Percentiles rank a stretch among this genome's conserved stretches.
phyloP scores from a whole-genome alignment of 2,797 vertebrate genomes.

The Phataginus tetradactyla region DNA sequence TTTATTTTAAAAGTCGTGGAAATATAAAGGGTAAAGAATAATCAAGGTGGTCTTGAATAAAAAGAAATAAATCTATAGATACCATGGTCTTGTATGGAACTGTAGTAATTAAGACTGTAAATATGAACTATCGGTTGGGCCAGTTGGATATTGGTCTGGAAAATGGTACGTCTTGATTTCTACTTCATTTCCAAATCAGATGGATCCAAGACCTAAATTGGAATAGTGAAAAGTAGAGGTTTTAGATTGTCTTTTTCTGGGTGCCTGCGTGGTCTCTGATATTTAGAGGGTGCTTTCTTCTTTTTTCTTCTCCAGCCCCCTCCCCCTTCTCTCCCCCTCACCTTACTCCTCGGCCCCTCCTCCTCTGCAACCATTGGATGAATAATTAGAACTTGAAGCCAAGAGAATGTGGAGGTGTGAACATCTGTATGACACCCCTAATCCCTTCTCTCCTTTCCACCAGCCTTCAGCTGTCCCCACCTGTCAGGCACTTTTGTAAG shows the following conservation, averaged over 20 bases:
- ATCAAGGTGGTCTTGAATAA: background rate
- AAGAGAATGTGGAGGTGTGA: background rate
- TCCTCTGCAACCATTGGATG: background rate
- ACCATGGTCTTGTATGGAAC: background rate
- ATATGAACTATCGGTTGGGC: background rate
- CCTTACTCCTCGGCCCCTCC: rapidly evolving
- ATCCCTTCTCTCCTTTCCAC: background rate
- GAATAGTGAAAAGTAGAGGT: background rate
- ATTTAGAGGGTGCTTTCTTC: background rate
- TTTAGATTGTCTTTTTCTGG: background rate
- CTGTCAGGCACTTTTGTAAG: background rate
- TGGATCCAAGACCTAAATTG: background rate
- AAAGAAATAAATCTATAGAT: background rate
- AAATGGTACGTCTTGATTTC: background rate
- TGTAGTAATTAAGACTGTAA: background rate
- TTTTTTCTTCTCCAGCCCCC: background rate
- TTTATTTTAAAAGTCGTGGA: conserved; percentile 17
- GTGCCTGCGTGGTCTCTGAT: background rate
- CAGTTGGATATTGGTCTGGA: background rate
- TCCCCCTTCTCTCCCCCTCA: rapidly evolving
- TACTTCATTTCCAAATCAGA: background rate
- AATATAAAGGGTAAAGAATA: background rate
- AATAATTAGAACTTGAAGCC: background rate
- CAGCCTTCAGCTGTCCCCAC: background rate
- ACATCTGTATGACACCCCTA: background rate